Conservation (phyloP, 2,113 vertebrate species). For the Gymnocephalus cernua region DNA sequence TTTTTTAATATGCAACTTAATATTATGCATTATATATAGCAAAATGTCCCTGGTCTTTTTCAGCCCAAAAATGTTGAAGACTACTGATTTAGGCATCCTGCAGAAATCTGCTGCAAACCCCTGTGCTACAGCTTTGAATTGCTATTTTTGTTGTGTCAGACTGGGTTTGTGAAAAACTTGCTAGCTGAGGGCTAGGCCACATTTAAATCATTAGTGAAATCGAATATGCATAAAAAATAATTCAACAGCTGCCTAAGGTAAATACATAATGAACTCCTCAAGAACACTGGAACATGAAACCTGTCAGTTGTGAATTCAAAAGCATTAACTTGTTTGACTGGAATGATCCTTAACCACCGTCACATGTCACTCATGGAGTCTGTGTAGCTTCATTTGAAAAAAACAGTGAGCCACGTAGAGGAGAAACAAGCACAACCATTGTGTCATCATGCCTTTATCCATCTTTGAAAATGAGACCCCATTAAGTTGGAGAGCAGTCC, state of each 20-base stretch:
- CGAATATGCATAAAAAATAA: neutral
- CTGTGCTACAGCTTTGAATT: neutral
- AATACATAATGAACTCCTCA: neutral
- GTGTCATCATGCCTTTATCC: slow-evolving; percentile 1
- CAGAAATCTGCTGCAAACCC: neutral
- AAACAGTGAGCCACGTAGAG: neutral
- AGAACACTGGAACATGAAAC: neutral
- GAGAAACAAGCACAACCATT: slow-evolving; percentile 17
- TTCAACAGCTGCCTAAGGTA: neutral
- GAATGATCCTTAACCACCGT: neutral
- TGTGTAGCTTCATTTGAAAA: neutral
- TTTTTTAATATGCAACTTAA: no score
- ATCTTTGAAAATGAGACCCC: slow-evolving; percentile 9
- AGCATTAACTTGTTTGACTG: neutral
- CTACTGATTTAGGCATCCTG: neutral
- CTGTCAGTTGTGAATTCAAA: neutral
- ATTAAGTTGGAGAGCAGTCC: slow-evolving; percentile 1
- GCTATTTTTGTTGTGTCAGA: neutral
- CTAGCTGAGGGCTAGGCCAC: neutral
- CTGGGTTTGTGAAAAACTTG: neutral
- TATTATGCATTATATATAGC: no score
- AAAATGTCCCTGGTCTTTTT: no score
- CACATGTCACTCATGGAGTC: neutral
- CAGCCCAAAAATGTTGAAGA: no score
- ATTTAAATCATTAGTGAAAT: slow-evolving; percentile 14